Evolutionary conservation across 2,797 vertebrate species (phyloP).

Genomic region (Hemitrygon akajei): DNA sequence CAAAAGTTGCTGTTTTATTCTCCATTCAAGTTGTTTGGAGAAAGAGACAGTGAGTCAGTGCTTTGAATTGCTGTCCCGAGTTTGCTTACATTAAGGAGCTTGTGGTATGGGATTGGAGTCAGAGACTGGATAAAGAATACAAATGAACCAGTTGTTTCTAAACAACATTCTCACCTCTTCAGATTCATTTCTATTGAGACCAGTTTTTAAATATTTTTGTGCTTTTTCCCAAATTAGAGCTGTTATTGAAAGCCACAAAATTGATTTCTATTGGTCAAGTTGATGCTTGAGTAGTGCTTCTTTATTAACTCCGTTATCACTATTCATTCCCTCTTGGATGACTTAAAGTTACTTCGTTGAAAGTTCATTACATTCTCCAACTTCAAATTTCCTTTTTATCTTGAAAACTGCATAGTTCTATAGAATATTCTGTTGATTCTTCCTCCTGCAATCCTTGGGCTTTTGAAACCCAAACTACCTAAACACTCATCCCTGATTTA

Average conservation of each 20-base stretch:
- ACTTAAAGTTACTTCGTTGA: background rate
- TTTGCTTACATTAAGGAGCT: background rate
- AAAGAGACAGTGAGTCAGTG: background rate
- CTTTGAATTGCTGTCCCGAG: background rate
- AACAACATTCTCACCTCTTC: background rate
- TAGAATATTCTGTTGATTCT: background rate
- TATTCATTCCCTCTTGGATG: background rate
- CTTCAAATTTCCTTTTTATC: background rate
- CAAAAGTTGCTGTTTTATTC: background rate
- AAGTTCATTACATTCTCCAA: no score
- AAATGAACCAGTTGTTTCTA: no score
- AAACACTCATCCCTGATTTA: background rate
- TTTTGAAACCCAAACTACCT: background rate
- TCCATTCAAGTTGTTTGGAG: background rate
- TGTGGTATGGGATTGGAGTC: background rate
- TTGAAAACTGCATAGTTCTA: background rate
- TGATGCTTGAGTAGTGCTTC: background rate
- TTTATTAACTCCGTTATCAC: background rate
- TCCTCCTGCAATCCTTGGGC: background rate
- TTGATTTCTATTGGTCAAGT: background rate
- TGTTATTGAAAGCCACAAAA: background rate
- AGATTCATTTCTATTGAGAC: background rate
- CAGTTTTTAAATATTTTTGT: background rate
- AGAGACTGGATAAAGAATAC: background rate
- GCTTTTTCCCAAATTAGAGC: background rate